Conservation (phyloP, 2,797 vertebrate genomes). For the Sebastiscus albofasciatus region DNA sequence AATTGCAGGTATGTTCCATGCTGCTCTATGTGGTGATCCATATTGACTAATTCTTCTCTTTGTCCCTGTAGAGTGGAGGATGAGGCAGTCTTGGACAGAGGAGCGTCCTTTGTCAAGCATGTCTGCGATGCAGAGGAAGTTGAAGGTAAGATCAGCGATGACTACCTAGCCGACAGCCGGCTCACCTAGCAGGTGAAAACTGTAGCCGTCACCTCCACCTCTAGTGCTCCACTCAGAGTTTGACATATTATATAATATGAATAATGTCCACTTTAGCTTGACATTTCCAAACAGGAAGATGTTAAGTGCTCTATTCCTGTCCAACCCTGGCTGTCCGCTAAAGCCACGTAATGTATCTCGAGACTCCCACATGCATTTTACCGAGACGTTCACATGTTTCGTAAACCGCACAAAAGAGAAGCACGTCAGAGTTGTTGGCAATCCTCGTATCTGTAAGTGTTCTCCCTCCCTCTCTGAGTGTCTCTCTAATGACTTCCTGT, state of each 20-base stretch:
- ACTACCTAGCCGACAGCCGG: not conserved
- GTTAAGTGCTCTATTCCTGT: slow-evolving; percentile 22
- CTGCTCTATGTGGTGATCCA: not conserved
- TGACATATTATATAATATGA: not conserved
- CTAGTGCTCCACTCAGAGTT: not conserved
- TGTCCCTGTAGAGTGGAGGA: slow-evolving; percentile 90
- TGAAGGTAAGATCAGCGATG: slow-evolving; percentile 87
- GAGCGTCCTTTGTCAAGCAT: slow-evolving; percentile 95
- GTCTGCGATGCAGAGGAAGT: slow-evolving; percentile 97
- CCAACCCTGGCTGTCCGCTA: not conserved
- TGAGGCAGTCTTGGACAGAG: slow-evolving; percentile 96
- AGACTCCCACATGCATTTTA: slow-evolving; percentile 33
- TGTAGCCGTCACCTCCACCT: not conserved
- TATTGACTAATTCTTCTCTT: not conserved
- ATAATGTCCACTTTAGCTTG: not conserved
- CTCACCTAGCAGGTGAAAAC: too few species aligned
- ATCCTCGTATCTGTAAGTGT: not conserved
- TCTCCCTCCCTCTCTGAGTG: not conserved
- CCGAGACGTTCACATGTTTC: slow-evolving; percentile 37
- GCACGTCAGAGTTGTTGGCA: not conserved
- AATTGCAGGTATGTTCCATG: not conserved
- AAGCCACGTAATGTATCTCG: slow-evolving; percentile 23
- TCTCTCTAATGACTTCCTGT: slow-evolving; percentile 70
- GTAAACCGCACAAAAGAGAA: slow-evolving; percentile 34
- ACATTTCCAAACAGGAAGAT: slow-evolving; percentile 9